These are phyloP conservation scores for Pollenia griseotomentosa DNA, from an alignment of 2,888 invertebrate species.

Conservation along the genomic window DNA sequence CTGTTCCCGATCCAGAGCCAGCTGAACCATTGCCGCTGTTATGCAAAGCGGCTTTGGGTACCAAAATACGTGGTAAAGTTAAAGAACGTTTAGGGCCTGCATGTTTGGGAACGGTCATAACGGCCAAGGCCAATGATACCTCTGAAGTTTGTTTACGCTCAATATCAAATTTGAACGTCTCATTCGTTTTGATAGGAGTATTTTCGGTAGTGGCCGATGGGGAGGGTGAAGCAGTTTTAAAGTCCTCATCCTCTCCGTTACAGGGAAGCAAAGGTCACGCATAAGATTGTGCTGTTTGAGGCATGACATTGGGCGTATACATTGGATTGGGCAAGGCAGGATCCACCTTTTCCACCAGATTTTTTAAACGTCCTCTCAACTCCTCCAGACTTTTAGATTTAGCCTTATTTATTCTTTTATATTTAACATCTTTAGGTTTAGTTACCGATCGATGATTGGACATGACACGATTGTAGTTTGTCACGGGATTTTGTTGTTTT, in stretches of 20 bases:
- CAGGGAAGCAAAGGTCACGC: conserved; percentile 84
- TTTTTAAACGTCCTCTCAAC: conserved; percentile 91
- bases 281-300: conserved; percentile 86
- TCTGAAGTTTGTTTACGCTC: conserved; percentile 69
- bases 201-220: conserved; percentile 63
- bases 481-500: conserved; percentile 85
- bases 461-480: conserved; percentile 94
- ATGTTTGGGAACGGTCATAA: conserved; percentile 73
- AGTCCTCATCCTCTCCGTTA: conserved; percentile 65
- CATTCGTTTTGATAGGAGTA: conserved; percentile 60
- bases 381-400: conserved; percentile 95
- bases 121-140: conserved; percentile 71
- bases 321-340: conserved; percentile 56
- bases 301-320: conserved; percentile 80
- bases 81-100: conserved; percentile 80
- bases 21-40: conserved; percentile 72
- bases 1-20: conserved; percentile 71
- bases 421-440: conserved; percentile 95
- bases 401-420: conserved; percentile 95
- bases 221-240: conserved; percentile 48
- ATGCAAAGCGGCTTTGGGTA: conserved; percentile 75
- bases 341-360: conserved; percentile 92
- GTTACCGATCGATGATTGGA: conserved; percentile 95
- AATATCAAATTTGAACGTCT: conserved; percentile 37
- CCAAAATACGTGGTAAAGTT: conserved; percentile 80